Percentiles rank a stretch among this genome's conserved stretches.
These are phyloP conservation scores for Spilarctia lutea DNA, from an alignment of 2,888 invertebrate species.

Conservation along the genomic window DNA sequence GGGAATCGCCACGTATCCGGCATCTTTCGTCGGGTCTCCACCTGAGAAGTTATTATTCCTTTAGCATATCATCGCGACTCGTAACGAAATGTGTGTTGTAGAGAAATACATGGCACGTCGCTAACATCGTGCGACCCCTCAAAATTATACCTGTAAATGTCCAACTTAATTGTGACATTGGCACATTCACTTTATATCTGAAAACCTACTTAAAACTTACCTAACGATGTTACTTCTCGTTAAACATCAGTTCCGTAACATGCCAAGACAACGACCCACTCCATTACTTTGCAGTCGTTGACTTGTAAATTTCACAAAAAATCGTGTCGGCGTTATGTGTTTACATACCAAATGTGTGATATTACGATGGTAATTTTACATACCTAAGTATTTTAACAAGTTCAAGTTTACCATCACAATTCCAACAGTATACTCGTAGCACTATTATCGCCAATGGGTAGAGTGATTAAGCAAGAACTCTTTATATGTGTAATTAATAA, in stretches of 20 bases:
- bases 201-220: background rate
- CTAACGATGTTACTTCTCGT: background rate
- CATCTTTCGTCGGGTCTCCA: too few relatives aligned
- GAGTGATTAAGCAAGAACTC: background rate
- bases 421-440: background rate
- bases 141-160: background rate
- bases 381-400: background rate
- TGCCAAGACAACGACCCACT: background rate
- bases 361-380: background rate
- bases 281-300: background rate
- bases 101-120: too few relatives aligned
- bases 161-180: background rate
- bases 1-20: too few relatives aligned
- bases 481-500: background rate
- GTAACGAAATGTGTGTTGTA: too few relatives aligned
- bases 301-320: background rate
- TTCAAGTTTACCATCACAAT: background rate
- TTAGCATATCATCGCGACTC: too few relatives aligned
- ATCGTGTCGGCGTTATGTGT: background rate
- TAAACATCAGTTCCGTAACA: background rate
- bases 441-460: background rate
- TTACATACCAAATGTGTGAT: background rate
- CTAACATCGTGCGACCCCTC: too few relatives aligned
- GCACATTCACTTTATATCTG: background rate
- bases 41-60: too few relatives aligned